Evolutionary conservation across 2,888 invertebrate species (phyloP), one percentile per base, ranked within the genome.

Genomic region (Liposcelis brunnea): DNA sequence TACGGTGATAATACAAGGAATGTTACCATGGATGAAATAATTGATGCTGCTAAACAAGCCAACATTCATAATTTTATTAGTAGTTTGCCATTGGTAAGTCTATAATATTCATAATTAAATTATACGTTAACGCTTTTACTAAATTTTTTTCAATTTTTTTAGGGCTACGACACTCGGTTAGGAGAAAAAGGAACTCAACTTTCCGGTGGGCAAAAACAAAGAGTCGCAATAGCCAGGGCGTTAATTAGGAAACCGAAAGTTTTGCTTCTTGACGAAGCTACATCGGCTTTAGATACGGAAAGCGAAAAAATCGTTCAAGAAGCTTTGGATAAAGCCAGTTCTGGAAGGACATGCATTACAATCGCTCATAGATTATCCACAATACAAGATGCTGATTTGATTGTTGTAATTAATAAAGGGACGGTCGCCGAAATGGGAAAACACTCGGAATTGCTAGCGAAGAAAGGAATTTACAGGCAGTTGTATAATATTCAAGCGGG

Each of bases 321-420:
- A 55, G 87, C 89, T 0, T 60, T 90, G 48, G 87, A 90, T 60
- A 71, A 74, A 52, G 89, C 89, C 0, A 74, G 81, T 56, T 71
- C 74, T 53, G 80, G 80, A 1, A 71, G 89, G 40, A 90, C 90
- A 0, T 84, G 83, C 55, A 75, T 90, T 34, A 81, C 84, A 37
- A 86, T 90, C 53, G 89, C 89, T 1, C 90, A 90, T 65, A 73
- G 89, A 4, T 69, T 90, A 45, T 76, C 83, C 12, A 87, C 89
- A 12, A 77, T 89, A 49, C 74, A 80, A 56, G 79, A 81, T 59
- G 83, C 84, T 0, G 82, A 91, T 61, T 65, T 80, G 52, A 91
- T 91, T 50, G 82, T 81, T 54, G 89, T 91, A 6, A 67, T 91
- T 12, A 74, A 82, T 55, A 69, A 72, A 40, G 90, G 90, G 53